Conservation (phyloP, 2,113 vertebrate species). For the Nibea coibor region DNA sequence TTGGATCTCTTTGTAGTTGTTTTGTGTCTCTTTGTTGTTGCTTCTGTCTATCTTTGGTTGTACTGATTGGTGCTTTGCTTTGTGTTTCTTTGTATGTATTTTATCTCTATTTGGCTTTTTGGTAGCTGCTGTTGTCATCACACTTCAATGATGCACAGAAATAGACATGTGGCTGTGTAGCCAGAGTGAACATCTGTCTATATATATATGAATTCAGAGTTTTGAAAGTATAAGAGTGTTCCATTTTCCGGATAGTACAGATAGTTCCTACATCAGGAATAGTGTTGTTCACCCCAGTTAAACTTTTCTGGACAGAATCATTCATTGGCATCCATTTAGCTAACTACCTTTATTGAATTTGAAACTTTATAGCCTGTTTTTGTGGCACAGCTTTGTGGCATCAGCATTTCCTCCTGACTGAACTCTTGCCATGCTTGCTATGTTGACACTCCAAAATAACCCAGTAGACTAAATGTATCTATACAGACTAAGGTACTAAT, state of each 20-base stretch:
- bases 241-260: not conserved
- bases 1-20: not conserved
- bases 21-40: no score
- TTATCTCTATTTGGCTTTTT: no score
- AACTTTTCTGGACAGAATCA: slow-evolving; percentile 8
- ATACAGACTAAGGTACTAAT: not conserved
- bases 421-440: slow-evolving; percentile 2
- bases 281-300: not conserved
- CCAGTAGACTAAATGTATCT: not conserved
- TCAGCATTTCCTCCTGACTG: slow-evolving; percentile 17
- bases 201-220: not conserved
- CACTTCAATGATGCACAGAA: not conserved
- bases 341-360: not conserved
- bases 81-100: not conserved
- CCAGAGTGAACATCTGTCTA: not conserved
- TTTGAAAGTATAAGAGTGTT: not conserved
- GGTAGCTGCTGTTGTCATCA: not conserved
- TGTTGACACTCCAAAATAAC: slow-evolving; percentile 24
- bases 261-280: not conserved
- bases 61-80: not conserved
- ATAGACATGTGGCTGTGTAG: not conserved
- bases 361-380: not conserved
- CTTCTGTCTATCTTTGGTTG: not conserved
- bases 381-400: not conserved
- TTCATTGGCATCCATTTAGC: slow-evolving; percentile 3